Evolutionary conservation across 2,113 vertebrate genomes (phyloP), one percentile per base, ranked within the genome.

Genomic region (Anas platyrhynchos): DNA sequence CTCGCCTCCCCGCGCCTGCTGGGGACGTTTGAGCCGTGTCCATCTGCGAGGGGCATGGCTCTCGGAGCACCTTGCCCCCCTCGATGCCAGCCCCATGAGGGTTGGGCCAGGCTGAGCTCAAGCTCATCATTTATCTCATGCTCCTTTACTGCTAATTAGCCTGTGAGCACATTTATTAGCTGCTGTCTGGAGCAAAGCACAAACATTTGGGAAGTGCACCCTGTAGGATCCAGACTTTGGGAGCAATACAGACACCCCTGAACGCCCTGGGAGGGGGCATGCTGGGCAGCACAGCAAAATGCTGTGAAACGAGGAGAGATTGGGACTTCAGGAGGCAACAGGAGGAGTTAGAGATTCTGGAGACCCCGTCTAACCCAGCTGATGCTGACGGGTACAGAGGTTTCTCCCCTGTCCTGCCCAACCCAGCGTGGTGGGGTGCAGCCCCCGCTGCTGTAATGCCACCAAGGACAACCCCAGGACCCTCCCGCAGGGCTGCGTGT

Each of bases 181-280:
- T 44, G 44, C 44, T 44, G 38, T 38, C 14, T 0, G 1, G 43
- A 27, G 4, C n/a, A 73, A 80, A 83, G 38, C 63, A 38, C 9
- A 52, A 46, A 16, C 8, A 5, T 31, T 46, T 93, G 44, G 34
- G 77, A 77, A 79, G 13, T 2, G 4, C 36, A 20, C 31, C 65
- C 21, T 6, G 18, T 6, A 17, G 38, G 52, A 86, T 29, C 7
- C 13, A 41, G 67, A 18, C 54, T 59, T 48, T 12, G 71, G 73
- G 56, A 48, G 2, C 11, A 29, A 18, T 25, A 25, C 1, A 1
- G 56, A 32, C 14, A 66, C 7, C 7, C 3, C 1, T 0, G 11
- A 34, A 58, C 32, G 31, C 3, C 9, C 36, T 7, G 26, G 41
- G 18, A 18, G 67, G 16, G 0, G 3, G 15, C 23, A 61, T 7